Evolutionary conservation across 2,797 vertebrate species (phyloP).

Genomic region (Poeciliopsis turneri): DNA sequence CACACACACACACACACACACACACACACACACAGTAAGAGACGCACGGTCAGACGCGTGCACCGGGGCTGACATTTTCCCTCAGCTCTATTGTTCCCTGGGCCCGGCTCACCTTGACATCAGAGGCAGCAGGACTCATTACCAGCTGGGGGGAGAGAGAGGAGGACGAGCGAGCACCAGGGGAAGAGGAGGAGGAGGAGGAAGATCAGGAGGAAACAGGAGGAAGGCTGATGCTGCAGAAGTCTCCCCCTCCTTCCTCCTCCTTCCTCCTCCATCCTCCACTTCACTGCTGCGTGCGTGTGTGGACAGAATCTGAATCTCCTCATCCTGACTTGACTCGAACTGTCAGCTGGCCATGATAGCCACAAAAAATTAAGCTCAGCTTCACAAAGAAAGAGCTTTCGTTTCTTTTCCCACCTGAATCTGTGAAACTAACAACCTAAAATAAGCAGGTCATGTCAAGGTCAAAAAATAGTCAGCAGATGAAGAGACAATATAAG

Average conservation of each 20-base stretch:
- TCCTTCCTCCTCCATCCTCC: constrained; percentile 2
- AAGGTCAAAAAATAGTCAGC: constrained; percentile 38
- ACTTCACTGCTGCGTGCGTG: constrained; percentile 12
- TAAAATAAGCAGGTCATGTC: constrained; percentile 31
- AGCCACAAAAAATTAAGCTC: constrained; percentile 27
- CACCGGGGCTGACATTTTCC: constrained; percentile 76
- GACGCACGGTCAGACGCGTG: constrained; percentile 18
- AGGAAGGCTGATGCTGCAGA: constrained; percentile 59
- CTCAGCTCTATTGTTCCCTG: constrained; percentile 78
- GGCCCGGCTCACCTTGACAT: constrained; percentile 82
- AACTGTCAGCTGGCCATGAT: constrained; percentile 23
- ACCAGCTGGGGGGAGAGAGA: constrained; percentile 73
- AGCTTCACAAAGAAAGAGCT: constrained; percentile 31
- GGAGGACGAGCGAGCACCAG: constrained; percentile 44
- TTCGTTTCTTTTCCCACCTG: not conserved
- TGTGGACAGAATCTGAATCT: constrained; percentile 53
- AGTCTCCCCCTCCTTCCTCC: not conserved
- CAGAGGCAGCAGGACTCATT: constrained; percentile 82
- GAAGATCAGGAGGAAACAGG: constrained; percentile 57
- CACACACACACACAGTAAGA: constrained; percentile 14
- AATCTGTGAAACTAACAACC: not conserved
- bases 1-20: constrained; percentile 27
- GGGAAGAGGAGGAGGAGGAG: constrained; percentile 30
- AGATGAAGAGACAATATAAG: constrained; percentile 26
- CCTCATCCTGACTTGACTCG: constrained; percentile 17